Conservation (phyloP, 2,797 vertebrate genomes). For the Bradypodion ventrale region DNA sequence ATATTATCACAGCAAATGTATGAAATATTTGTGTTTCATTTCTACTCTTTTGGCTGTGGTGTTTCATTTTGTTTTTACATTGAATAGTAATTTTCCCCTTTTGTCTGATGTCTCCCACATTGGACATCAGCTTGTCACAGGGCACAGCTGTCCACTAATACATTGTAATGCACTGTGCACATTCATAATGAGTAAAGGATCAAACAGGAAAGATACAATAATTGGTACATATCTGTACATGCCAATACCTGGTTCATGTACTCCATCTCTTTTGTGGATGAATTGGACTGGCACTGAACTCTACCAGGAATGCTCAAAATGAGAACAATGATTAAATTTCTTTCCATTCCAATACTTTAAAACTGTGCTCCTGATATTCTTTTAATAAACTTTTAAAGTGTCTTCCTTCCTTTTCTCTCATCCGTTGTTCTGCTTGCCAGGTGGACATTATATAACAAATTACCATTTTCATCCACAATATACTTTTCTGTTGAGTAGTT, state of each 20-base stretch:
- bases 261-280: background rate
- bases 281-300: background rate
- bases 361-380: background rate
- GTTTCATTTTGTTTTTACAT: background rate
- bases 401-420: background rate
- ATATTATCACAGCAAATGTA: slow-evolving; percentile 37
- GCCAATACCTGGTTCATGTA: background rate
- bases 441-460: background rate
- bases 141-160: background rate
- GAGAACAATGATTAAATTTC: background rate
- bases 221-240: background rate
- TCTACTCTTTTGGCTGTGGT: background rate
- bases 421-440: background rate
- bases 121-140: background rate
- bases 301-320: background rate
- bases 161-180: background rate
- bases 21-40: background rate
- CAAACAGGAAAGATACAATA: background rate
- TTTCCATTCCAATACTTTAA: slow-evolving; percentile 13
- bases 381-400: background rate
- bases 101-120: background rate
- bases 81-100: background rate
- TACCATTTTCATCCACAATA: background rate
- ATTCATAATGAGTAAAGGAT: background rate
- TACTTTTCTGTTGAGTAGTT: background rate